Conservation (phyloP, 2,888 invertebrate genomes). For the Tanytarsus gracilentus region DNA sequence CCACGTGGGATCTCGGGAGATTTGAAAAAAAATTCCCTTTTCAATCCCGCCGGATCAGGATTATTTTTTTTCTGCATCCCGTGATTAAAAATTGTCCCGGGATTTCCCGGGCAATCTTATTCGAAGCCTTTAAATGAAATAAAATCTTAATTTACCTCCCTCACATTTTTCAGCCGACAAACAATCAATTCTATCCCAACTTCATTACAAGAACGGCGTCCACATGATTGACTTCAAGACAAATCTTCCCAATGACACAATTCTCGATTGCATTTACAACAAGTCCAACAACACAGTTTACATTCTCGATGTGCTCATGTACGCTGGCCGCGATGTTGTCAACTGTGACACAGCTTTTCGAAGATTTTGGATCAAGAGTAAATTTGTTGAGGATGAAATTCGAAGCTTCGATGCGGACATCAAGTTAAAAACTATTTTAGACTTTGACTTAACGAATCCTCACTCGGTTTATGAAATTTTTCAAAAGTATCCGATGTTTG, state of each 20-base stretch:
- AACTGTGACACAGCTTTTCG: conserved; percentile 58
- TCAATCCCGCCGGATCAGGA: too few relatives aligned
- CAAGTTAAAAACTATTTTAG: conserved; percentile 34
- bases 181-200: conserved; percentile 56
- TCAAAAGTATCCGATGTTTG: conserved; percentile 37
- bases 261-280: conserved; percentile 77
- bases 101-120: too few relatives aligned
- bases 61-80: too few relatives aligned
- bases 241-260: conserved; percentile 37
- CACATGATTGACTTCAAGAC: conserved; percentile 46
- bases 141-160: too few relatives aligned
- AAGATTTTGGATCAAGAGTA: conserved; percentile 70
- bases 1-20: too few relatives aligned
- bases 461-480: conserved; percentile 34
- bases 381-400: conserved; percentile 51
- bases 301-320: conserved; percentile 61
- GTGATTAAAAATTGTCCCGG: too few relatives aligned
- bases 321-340: conserved; percentile 37
- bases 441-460: conserved; percentile 36
- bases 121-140: too few relatives aligned
- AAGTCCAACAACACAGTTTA: conserved; percentile 55
- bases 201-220: conserved; percentile 57
- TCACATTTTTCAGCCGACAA: too few relatives aligned
- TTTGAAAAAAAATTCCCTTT: too few relatives aligned
- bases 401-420: conserved; percentile 31